These are phyloP conservation scores for Chaetophractus vellerosus DNA, from an alignment of 2,797 vertebrate species.

Conservation along the genomic window DNA sequence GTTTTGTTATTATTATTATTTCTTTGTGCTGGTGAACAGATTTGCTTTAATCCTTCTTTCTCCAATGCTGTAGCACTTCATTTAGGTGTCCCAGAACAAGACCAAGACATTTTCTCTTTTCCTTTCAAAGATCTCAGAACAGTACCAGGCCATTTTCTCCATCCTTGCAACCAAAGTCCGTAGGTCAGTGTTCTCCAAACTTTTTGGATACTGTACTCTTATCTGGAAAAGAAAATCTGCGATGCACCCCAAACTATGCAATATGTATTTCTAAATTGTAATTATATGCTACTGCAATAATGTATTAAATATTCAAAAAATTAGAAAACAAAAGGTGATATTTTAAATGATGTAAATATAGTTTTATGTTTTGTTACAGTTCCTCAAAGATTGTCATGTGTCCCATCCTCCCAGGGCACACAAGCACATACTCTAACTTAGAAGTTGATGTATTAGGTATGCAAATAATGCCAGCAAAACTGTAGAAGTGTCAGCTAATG, in stretches of 20 bases:
- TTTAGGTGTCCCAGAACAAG: background rate
- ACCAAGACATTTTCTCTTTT: background rate
- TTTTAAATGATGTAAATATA: background rate
- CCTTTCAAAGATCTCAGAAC: too few species aligned
- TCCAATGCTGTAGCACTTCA: background rate
- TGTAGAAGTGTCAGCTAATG: background rate
- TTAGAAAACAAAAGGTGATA: background rate
- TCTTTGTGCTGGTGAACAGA: background rate
- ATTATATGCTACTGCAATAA: background rate
- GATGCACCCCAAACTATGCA: background rate
- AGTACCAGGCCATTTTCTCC: background rate
- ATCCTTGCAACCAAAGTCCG: background rate
- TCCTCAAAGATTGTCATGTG: background rate
- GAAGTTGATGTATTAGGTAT: background rate
- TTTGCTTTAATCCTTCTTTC: background rate
- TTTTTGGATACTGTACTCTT: background rate
- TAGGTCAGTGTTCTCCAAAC: background rate
- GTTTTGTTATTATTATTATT: constrained; percentile 8
- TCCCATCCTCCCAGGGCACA: background rate
- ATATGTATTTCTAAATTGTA: constrained; percentile 21
- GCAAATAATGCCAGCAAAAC: background rate
- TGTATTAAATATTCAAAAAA: background rate
- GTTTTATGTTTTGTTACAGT: background rate
- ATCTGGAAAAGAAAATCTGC: background rate
- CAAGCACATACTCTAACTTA: background rate